Conservation (phyloP, 92 coral and sea anemone species). For the Heliopora coerulea region DNA sequence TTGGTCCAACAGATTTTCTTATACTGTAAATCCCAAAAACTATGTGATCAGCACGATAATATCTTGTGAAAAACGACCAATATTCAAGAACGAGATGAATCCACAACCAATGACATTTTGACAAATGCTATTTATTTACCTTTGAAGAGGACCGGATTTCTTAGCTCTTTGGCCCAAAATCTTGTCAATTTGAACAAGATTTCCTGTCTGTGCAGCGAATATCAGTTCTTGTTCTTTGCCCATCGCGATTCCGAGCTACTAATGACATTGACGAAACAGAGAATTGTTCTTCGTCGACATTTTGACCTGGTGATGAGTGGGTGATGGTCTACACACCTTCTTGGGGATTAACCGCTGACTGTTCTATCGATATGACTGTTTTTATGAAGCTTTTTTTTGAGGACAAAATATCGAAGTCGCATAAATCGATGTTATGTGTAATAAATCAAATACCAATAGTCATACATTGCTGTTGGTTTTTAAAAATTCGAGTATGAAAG, state of each 20-base stretch:
- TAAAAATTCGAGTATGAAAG: background rate
- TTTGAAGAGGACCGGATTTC: slow-evolving; percentile 55
- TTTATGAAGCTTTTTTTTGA: background rate
- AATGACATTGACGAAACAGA: too few species aligned
- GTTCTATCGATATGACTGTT: too few species aligned
- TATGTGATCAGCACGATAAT: background rate
- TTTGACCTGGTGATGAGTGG: too few species aligned
- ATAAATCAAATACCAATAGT: background rate
- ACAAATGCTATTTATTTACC: background rate
- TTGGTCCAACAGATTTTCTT: slow-evolving; percentile 71
- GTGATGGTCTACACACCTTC: too few species aligned
- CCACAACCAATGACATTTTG: slow-evolving; percentile 42
- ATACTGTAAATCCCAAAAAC: slow-evolving; percentile 26
- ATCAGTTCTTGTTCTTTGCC: slow-evolving; percentile 96
- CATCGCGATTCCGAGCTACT: too few species aligned
- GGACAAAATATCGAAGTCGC: background rate
- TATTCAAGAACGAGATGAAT: slow-evolving; percentile 29
- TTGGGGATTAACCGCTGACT: too few species aligned
- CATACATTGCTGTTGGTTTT: background rate
- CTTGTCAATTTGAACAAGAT: slow-evolving; percentile 90
- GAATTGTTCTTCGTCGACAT: too few species aligned
- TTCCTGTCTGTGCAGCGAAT: slow-evolving; percentile 88
- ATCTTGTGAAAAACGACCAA: background rate
- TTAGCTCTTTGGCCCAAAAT: slow-evolving; percentile 77
- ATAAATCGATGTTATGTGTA: background rate